Conservation (phyloP, 2,113 vertebrate species). For the Peucedramus taeniatus region DNA sequence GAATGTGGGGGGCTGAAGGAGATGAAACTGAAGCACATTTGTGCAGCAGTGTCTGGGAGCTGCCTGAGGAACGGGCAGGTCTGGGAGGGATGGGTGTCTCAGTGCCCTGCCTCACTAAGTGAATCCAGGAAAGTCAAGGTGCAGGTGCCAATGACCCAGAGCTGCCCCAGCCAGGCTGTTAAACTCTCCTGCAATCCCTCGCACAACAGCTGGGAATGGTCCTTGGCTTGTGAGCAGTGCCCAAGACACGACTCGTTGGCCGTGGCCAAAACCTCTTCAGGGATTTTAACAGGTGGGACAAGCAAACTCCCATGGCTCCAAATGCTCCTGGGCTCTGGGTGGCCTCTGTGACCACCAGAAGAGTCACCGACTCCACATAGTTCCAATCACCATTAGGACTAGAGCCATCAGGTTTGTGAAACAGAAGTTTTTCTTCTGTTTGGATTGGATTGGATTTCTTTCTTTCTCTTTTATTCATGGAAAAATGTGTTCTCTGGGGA, state of each 20-base stretch:
- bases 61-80: background rate
- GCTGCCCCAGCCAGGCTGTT: background rate
- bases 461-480: background rate
- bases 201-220: fast-evolving
- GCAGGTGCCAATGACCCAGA: background rate
- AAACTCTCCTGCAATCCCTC: background rate
- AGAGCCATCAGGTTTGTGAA: background rate
- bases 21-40: fast-evolving
- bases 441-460: background rate
- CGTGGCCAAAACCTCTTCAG: background rate
- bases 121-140: background rate
- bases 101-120: fast-evolving
- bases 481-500: background rate
- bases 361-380: background rate
- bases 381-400: background rate
- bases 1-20: background rate
- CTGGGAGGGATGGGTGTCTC: background rate
- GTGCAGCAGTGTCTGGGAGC: background rate
- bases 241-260: background rate
- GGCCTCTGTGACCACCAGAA: background rate
- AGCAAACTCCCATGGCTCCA: background rate
- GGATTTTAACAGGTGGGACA: background rate
- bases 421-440: background rate
- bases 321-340: background rate
- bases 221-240: background rate